Conservation (phyloP, 2,888 invertebrate species). For the Odontocerum albicorne region DNA sequence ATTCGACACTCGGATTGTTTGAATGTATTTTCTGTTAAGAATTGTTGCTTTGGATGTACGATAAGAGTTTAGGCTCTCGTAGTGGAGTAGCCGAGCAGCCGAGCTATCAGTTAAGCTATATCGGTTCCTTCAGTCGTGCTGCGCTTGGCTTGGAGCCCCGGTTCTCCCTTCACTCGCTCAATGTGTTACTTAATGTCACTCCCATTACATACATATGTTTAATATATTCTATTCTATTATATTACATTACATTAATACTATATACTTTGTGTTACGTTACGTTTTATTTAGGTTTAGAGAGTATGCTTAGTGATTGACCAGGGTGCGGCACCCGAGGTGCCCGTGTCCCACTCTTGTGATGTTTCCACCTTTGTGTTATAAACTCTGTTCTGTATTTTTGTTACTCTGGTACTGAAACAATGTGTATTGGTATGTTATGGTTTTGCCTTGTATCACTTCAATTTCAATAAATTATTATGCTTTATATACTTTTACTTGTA, state of each 20-base stretch:
- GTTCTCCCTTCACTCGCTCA: conserved; percentile 9
- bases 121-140: no score
- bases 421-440: conserved; percentile 22
- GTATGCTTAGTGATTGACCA: conserved; percentile 29
- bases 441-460: conserved; percentile 36
- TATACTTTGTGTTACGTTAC: no score
- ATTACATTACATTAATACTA: no score
- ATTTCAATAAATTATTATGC: conserved; percentile 36
- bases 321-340: conserved; percentile 29
- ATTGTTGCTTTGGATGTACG: conserved; percentile 23
- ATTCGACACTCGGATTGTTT: conserved; percentile 11
- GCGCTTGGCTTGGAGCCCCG: neutral
- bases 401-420: conserved; percentile 18
- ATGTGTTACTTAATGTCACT: conserved; percentile 17
- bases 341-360: conserved; percentile 34
- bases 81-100: no score
- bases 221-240: neutral
- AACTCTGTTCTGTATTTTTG: conserved; percentile 13
- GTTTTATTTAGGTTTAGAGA: conserved; percentile 31
- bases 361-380: conserved; percentile 31
- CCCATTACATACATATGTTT: neutral
- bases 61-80: no score
- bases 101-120: no score
- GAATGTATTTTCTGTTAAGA: conserved; percentile 18
- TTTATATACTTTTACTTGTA: conserved; percentile 30